Conservation (phyloP, 1,140 invertebrate species). For the Drosophila pandora region DNA sequence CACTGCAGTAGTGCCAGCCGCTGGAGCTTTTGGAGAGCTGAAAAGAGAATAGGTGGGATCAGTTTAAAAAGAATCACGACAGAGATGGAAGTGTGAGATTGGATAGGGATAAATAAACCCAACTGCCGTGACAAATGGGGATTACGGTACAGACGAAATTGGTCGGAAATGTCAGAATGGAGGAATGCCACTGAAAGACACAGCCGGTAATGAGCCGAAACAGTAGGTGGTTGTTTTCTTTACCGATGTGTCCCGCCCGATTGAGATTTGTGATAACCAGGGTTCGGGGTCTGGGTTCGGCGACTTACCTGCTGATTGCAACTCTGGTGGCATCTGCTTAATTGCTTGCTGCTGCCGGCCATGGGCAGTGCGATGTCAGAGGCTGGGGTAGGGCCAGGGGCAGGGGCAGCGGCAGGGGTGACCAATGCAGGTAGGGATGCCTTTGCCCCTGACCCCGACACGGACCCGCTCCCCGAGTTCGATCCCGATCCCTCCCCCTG, state of each 20-base stretch:
- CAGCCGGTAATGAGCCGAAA: too few relatives aligned
- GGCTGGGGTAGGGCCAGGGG: not conserved
- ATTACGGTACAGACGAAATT: not conserved
- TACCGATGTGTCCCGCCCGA: too few relatives aligned
- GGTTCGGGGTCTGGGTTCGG: conserved; percentile 7
- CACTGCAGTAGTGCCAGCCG: conserved; percentile 76
- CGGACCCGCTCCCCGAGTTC: not conserved
- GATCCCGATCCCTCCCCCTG: conserved; percentile 28
- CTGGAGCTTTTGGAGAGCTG: conserved; percentile 51
- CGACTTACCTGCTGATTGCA: conserved; percentile 75
- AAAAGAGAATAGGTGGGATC: conserved; percentile 33
- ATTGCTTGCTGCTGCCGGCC: conserved; percentile 52
- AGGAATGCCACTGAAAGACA: too few relatives aligned
- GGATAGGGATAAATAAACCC: too few relatives aligned
- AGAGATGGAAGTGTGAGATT: conserved; percentile 22
- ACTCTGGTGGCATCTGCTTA: conserved; percentile 75
- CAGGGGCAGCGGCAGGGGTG: conserved; percentile 2
- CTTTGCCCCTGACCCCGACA: conserved; percentile 8
- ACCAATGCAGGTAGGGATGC: conserved; percentile 14
- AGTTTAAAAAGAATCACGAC: conserved; percentile 12
- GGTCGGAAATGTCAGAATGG: not conserved
- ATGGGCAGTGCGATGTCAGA: conserved; percentile 14
- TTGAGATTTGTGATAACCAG: not conserved
- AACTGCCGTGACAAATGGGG: conserved; percentile 51
- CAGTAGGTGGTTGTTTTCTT: too few relatives aligned